Conservation (phyloP, 2,113 vertebrate species). For the Hemichromis elongatus region DNA sequence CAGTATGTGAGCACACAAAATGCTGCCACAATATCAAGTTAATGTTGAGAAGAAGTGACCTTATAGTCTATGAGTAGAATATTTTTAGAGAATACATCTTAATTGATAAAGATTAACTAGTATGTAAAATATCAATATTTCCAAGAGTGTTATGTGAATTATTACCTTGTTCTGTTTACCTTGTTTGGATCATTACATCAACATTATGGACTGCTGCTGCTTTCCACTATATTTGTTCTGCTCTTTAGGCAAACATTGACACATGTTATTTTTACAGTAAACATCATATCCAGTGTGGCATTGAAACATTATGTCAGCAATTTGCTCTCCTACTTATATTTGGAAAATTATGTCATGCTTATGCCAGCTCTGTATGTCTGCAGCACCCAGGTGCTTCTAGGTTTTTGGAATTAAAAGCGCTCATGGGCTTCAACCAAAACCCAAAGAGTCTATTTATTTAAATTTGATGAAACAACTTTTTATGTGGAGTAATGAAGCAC, state of each 20-base stretch:
- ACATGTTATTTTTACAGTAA: neutral
- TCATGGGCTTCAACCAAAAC: neutral
- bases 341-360: constrained; percentile 19
- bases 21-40: neutral
- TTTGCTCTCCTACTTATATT: neutral
- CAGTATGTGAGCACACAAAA: neutral
- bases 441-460: constrained; percentile 1
- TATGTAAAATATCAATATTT: neutral
- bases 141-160: neutral
- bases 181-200: neutral
- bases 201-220: neutral
- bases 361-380: neutral
- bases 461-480: constrained; percentile 10
- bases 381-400: constrained; percentile 13
- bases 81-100: neutral
- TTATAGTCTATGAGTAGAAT: neutral
- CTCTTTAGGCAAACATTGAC: constrained; percentile 20
- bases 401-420: neutral
- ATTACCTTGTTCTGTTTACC: neutral
- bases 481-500: neutral
- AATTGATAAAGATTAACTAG: neutral
- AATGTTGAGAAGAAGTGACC: neutral
- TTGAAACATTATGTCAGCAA: neutral
- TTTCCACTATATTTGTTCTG: neutral
- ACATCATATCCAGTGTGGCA: neutral